A percentile compares a stretch with the other conserved stretches of the same genome.
Evolutionary conservation across 2,113 vertebrate species (phyloP).

Genomic region (Sporophila hypoxantha): DNA sequence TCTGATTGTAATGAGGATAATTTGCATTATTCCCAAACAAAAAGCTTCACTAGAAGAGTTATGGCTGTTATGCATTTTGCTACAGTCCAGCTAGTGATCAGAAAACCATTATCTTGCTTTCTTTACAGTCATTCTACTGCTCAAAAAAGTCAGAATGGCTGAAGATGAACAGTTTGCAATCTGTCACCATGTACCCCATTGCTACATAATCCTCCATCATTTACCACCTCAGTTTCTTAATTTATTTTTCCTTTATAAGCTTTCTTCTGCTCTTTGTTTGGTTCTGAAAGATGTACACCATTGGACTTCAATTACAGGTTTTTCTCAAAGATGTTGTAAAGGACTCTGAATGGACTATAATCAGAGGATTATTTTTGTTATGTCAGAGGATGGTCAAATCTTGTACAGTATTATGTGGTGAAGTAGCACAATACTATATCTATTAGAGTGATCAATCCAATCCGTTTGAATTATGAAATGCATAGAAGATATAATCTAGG

Average conservation of each 20-base stretch:
- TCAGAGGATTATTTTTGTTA: neutral
- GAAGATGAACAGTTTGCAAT: neutral
- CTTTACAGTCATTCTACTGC: neutral
- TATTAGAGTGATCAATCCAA: neutral
- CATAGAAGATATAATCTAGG: neutral
- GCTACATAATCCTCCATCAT: neutral
- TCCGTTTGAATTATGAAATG: neutral
- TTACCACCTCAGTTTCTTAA: neutral
- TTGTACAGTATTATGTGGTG: neutral
- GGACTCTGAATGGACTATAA: neutral
- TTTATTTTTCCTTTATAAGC: neutral
- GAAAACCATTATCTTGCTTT: neutral
- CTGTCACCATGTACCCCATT: neutral
- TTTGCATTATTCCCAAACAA: conserved; percentile 57
- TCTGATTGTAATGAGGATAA: conserved; percentile 63
- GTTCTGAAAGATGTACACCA: neutral
- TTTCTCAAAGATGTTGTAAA: neutral
- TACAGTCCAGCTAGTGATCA: conserved; percentile 28
- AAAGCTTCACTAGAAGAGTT: conserved; percentile 9
- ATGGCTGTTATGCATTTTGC: conserved; percentile 32
- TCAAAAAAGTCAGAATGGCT: neutral
- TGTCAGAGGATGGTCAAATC: neutral
- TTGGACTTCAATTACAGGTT: neutral
- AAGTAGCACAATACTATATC: neutral
- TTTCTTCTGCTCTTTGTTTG: neutral